phyloP scores from a whole-genome alignment of 2,888 invertebrate genomes.

The Pristionchus japonicus region DNA sequence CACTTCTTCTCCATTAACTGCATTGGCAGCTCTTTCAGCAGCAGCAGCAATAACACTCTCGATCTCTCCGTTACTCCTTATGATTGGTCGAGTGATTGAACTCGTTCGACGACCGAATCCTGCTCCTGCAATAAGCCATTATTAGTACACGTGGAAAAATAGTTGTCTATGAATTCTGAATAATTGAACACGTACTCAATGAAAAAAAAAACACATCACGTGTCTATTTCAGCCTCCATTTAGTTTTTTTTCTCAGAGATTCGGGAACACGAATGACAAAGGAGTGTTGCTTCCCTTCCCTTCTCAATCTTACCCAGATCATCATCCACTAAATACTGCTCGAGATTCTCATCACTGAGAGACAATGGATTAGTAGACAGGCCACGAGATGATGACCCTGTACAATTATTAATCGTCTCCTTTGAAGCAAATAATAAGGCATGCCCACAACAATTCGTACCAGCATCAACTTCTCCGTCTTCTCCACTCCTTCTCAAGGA shows the following conservation, averaged over 20 bases:
- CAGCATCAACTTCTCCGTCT: not conserved
- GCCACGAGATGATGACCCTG: not conserved
- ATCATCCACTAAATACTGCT: slow-evolving; percentile 42
- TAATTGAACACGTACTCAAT: not conserved
- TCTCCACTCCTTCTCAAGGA: not conserved
- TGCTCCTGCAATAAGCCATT: not conserved
- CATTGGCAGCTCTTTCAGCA: not conserved
- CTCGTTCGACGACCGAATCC: slow-evolving; percentile 11
- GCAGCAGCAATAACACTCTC: not conserved
- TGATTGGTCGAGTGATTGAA: not conserved
- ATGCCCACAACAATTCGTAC: not conserved
- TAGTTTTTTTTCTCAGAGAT: no score
- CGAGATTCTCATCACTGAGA: slow-evolving; percentile 6
- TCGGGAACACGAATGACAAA: not conserved
- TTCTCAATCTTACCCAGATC: slow-evolving; percentile 8
- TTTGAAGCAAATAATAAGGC: not conserved
- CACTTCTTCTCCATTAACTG: not conserved
- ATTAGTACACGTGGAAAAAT: no score
- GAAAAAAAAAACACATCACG: no score
- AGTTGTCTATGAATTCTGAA: no score
- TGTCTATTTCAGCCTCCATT: not conserved
- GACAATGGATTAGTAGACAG: not conserved
- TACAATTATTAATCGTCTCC: not conserved
- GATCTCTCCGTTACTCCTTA: not conserved
- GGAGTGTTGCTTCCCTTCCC: not conserved